These are phyloP conservation scores for Phenganax subtilis DNA, from an alignment of 92 coral and sea anemone genomes.

Conservation along the genomic window DNA sequence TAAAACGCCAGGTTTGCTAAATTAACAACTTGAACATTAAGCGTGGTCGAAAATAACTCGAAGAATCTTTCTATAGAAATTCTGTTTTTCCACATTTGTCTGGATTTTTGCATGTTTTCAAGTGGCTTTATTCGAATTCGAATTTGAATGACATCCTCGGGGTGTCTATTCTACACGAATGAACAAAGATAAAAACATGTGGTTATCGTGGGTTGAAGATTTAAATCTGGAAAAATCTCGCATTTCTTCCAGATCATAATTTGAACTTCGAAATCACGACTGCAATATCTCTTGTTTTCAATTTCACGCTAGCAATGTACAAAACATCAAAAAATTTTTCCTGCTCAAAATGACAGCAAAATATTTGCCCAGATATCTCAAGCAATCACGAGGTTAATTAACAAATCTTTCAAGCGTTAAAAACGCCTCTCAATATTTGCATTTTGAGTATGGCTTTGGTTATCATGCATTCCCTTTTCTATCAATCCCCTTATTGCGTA, in stretches of 20 bases:
- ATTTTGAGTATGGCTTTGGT: background rate
- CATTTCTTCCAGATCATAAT: background rate
- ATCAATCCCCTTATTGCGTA: background rate
- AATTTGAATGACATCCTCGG: background rate
- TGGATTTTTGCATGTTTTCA: background rate
- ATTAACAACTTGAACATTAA: background rate
- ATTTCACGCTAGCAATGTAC: background rate
- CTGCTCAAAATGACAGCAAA: background rate
- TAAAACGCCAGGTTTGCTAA: too few species aligned
- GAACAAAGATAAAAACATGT: constrained; percentile 12
- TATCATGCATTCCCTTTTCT: background rate
- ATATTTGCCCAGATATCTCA: background rate
- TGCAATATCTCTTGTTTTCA: background rate
- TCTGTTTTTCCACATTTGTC: background rate
- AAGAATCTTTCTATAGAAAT: background rate
- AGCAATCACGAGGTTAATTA: background rate
- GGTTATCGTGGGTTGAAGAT: background rate
- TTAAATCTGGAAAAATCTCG: constrained; percentile 8
- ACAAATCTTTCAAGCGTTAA: constrained; percentile 12
- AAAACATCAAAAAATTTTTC: background rate
- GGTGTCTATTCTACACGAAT: constrained; percentile 17
- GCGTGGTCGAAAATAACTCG: background rate
- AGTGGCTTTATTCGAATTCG: background rate
- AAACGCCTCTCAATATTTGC: constrained; percentile 11
- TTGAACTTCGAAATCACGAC: background rate